phyloP scores from a whole-genome alignment of 2,113 vertebrate species.

The Hippocampus comes region DNA sequence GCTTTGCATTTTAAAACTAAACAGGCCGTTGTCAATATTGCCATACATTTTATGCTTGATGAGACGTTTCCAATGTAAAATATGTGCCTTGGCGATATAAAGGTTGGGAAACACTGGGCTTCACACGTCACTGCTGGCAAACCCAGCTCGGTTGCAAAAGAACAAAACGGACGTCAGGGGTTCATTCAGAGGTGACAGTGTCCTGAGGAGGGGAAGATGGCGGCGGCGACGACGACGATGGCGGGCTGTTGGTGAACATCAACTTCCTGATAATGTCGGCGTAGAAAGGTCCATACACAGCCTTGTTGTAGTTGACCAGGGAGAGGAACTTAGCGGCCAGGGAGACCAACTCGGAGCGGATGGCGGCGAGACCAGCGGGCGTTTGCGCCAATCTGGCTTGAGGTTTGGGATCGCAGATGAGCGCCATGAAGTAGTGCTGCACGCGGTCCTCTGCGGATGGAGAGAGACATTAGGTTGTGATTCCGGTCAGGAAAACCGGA shows the following conservation, averaged over 20 bases:
- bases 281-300: slow-evolving; percentile 90
- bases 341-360: slow-evolving; percentile 78
- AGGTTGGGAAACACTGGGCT: neutral
- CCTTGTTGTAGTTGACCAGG: slow-evolving; percentile 87
- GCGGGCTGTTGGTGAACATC: slow-evolving; percentile 70
- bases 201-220: slow-evolving; percentile 40
- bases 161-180: neutral
- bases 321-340: slow-evolving; percentile 78
- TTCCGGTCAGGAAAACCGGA: neutral
- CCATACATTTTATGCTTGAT: neutral
- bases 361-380: slow-evolving; percentile 79
- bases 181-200: neutral
- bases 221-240: slow-evolving; percentile 17
- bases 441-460: slow-evolving; percentile 82
- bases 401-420: slow-evolving; percentile 73
- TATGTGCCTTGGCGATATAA: neutral
- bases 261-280: slow-evolving; percentile 85
- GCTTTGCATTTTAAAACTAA: slow-evolving; percentile 28
- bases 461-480: neutral
- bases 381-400: slow-evolving; percentile 73
- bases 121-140: neutral
- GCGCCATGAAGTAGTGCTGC: slow-evolving; percentile 78
- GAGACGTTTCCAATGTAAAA: neutral
- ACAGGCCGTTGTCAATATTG: neutral
- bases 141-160: neutral